Conservation (phyloP, 2,797 vertebrate genomes). For the Helarctos malayanus region DNA sequence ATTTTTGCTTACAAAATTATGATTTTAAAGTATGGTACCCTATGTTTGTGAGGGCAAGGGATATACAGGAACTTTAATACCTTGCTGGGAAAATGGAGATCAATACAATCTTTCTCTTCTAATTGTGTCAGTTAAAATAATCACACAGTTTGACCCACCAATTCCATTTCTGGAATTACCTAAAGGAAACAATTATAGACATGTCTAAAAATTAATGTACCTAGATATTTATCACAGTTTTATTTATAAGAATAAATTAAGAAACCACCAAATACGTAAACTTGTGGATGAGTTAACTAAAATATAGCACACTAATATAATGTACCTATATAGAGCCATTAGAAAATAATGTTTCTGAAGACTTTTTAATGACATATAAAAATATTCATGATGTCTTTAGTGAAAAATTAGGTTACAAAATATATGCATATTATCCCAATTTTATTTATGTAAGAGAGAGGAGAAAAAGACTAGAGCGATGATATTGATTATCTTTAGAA, state of each 20-base stretch:
- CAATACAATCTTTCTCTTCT: background rate
- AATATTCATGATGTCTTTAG: background rate
- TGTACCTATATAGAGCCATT: background rate
- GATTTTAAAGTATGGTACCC: background rate
- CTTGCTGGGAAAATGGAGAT: background rate
- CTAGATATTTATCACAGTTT: background rate
- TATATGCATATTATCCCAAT: background rate
- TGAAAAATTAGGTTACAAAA: background rate
- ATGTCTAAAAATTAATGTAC: background rate
- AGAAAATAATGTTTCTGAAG: slow-evolving; percentile 29
- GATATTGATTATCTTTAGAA: slow-evolving; percentile 5
- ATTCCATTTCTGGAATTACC: background rate
- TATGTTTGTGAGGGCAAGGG: background rate
- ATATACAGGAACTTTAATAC: background rate
- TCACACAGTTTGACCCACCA: background rate
- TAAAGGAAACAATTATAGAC: background rate
- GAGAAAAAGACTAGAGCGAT: background rate
- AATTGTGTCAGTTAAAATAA: slow-evolving; percentile 11
- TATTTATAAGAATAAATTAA: slow-evolving; percentile 23
- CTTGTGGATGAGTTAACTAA: background rate
- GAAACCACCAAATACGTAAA: background rate
- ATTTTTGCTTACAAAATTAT: background rate
- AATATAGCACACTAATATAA: background rate
- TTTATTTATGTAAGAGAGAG: background rate
- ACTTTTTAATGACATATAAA: background rate